These are phyloP conservation scores for Graphium colonna DNA, from an alignment of 2,888 invertebrate species.

Conservation along the genomic window DNA sequence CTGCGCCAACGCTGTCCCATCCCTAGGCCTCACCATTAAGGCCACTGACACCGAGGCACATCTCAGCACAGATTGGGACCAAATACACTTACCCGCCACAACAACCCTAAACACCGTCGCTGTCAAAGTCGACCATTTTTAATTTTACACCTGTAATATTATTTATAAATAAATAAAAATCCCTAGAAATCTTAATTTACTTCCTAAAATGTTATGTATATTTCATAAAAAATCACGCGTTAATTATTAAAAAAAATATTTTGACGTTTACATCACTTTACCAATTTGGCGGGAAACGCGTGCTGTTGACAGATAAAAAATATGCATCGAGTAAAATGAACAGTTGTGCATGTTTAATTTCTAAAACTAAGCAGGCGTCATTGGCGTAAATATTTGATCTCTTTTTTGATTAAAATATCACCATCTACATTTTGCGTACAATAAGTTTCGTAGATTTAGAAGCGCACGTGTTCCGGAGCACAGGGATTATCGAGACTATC, in stretches of 20 bases:
- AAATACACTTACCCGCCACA: slow-evolving; percentile 90
- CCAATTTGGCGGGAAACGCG: background rate
- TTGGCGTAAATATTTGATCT: slow-evolving; percentile 15
- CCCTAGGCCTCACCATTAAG: slow-evolving; percentile 87
- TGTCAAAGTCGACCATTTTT: slow-evolving; percentile 95
- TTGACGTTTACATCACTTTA: too few relatives aligned
- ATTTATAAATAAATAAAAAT: too few relatives aligned
- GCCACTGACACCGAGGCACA: slow-evolving; percentile 91
- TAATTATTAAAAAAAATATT: too few relatives aligned
- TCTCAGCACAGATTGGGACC: slow-evolving; percentile 91
- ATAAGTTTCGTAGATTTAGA: background rate
- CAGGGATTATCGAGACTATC: slow-evolving; percentile 21
- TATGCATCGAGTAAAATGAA: background rate
- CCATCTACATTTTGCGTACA: background rate
- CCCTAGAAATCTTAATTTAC: too few relatives aligned
- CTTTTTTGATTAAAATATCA: slow-evolving; percentile 9
- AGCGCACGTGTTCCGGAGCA: slow-evolving; percentile 15
- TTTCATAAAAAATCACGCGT: too few relatives aligned
- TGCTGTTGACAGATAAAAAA: background rate
- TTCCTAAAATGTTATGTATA: too few relatives aligned
- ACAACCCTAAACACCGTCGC: slow-evolving; percentile 92
- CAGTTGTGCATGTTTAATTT: too few relatives aligned
- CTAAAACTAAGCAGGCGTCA: too few relatives aligned
- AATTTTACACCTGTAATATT: too few relatives aligned
- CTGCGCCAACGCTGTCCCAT: slow-evolving; percentile 88